phyloP scores from a whole-genome alignment of 2,888 invertebrate genomes.

The Neocrepidodera transversa region DNA sequence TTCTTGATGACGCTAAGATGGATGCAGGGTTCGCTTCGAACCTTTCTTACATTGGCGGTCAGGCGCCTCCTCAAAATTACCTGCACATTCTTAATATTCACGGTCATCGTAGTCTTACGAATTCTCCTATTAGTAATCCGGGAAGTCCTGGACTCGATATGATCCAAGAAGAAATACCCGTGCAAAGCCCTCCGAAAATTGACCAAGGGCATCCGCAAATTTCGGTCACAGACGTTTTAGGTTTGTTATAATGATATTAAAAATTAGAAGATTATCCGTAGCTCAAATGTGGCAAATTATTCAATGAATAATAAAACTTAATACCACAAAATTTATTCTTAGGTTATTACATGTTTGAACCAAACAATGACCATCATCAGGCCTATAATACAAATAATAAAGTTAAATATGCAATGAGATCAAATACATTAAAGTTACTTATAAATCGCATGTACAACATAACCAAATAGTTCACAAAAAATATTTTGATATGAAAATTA shows the following conservation, averaged over 20 bases:
- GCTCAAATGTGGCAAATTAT: too few species aligned
- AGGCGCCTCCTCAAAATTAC: constrained; percentile 48
- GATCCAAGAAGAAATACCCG: constrained; percentile 76
- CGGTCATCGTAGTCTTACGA: constrained; percentile 66
- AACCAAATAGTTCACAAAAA: too few species aligned
- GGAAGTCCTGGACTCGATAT: constrained; percentile 76
- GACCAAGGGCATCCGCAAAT: constrained; percentile 77
- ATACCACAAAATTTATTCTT: neutral
- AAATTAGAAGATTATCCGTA: too few species aligned
- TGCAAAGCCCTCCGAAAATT: constrained; percentile 55
- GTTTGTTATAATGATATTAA: too few species aligned
- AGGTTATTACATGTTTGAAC: neutral
- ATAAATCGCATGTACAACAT: too few species aligned
- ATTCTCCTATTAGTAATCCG: constrained; percentile 70
- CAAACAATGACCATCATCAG: too few species aligned
- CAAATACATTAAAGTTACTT: too few species aligned
- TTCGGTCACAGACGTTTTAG: constrained; percentile 89
- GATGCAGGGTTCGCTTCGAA: constrained; percentile 55
- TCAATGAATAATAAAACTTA: too few species aligned
- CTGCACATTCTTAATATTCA: constrained; percentile 59
- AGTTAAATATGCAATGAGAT: too few species aligned
- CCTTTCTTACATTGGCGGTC: constrained; percentile 42
- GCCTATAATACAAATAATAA: too few species aligned
- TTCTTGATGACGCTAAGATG: constrained; percentile 61
- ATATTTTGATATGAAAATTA: too few species aligned